phyloP scores from a whole-genome alignment of 37 sponge, comb jelly and placozoan species.

The Beroe forskalii region DNA sequence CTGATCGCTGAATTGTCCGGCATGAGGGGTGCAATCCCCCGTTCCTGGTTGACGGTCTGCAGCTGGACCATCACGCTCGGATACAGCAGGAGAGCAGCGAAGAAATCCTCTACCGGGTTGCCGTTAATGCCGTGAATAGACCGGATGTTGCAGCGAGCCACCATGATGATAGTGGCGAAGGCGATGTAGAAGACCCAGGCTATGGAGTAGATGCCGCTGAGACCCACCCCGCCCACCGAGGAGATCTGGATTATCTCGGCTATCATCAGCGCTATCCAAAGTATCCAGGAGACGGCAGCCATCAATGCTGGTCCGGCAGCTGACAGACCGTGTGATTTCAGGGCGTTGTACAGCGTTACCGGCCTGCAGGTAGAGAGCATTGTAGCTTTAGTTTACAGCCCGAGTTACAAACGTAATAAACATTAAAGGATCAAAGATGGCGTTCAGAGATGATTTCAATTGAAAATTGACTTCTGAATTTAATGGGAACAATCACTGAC shows the following conservation, averaged over 20 bases:
- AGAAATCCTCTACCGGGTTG: conserved; percentile 56
- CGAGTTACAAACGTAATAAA: too few species aligned
- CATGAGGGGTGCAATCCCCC: conserved; percentile 37
- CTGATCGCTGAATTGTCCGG: conserved; percentile 4
- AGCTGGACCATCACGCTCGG: conserved; percentile 16
- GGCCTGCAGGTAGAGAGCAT: conserved; percentile 1
- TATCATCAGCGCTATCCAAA: conserved; percentile 11
- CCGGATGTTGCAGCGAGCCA: neutral
- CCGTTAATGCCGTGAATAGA: conserved; percentile 13
- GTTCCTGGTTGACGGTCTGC: neutral
- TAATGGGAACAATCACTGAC: too few species aligned
- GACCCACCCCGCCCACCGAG: neutral
- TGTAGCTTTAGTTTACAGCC: too few species aligned
- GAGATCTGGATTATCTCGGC: neutral
- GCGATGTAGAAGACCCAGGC: conserved; percentile 56
- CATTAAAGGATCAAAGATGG: too few species aligned
- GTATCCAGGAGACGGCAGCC: neutral
- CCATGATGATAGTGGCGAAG: conserved; percentile 6
- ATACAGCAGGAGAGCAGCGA: conserved; percentile 44
- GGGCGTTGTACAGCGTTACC: neutral
- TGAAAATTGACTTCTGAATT: too few species aligned
- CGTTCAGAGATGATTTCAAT: too few species aligned
- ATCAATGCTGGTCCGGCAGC: neutral
- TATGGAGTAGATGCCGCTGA: conserved; percentile 21
- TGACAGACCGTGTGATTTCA: neutral